A percentile compares a stretch with the other conserved stretches of the same genome.
phyloP scores from a whole-genome alignment of 2,888 invertebrate genomes.

The Amorpha juglandis region DNA sequence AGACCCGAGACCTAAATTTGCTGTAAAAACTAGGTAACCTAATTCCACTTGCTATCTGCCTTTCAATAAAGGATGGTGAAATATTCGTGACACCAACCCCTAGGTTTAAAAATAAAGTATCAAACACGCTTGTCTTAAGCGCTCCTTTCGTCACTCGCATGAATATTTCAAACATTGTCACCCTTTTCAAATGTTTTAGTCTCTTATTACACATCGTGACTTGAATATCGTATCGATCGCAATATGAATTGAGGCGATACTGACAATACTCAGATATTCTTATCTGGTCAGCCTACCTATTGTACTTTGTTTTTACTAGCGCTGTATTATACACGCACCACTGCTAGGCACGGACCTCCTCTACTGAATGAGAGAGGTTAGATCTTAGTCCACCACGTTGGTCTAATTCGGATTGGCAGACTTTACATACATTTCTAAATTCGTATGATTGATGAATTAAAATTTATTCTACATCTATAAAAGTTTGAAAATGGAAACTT shows the following conservation, averaged over 20 bases:
- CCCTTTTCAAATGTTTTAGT: slow-evolving; percentile 11
- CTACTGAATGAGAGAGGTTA: too few species aligned
- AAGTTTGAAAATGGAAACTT: too few species aligned
- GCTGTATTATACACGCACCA: too few species aligned
- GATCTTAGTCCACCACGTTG: too few species aligned
- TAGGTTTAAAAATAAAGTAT: slow-evolving; percentile 7
- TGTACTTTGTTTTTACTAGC: too few species aligned
- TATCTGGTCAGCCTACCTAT: neutral
- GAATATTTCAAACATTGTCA: slow-evolving; percentile 22
- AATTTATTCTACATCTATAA: too few species aligned
- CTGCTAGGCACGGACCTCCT: too few species aligned
- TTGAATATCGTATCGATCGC: neutral
- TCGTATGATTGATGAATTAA: too few species aligned
- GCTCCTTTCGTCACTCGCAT: slow-evolving; percentile 7
- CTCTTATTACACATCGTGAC: slow-evolving; percentile 13
- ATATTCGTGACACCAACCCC: neutral
- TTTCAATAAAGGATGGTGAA: slow-evolving; percentile 9
- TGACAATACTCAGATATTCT: neutral
- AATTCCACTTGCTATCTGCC: neutral
- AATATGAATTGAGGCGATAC: neutral
- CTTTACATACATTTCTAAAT: too few species aligned
- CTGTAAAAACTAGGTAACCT: slow-evolving; percentile 20
- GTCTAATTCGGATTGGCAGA: too few species aligned
- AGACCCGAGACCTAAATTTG: slow-evolving; percentile 5
- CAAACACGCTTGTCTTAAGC: slow-evolving; percentile 8